Conservation (phyloP, 2,113 vertebrate genomes). For the Cervus canadensis region DNA sequence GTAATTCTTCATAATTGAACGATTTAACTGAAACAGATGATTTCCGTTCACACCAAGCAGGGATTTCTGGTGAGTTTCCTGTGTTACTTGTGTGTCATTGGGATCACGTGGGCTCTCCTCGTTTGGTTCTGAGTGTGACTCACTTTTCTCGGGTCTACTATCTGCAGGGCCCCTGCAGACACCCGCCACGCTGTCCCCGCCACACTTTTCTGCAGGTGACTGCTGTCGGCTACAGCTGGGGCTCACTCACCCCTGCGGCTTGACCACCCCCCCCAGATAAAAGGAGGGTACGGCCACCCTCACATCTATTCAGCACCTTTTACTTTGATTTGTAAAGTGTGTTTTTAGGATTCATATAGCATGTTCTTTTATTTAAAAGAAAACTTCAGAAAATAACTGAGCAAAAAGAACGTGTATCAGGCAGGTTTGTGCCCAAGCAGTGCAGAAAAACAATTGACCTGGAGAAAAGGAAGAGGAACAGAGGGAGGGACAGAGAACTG, state of each 20-base stretch:
- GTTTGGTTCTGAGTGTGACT: slow-evolving; percentile 19
- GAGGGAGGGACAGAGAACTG: too few relatives aligned
- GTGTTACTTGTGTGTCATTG: background rate
- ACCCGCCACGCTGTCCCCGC: background rate
- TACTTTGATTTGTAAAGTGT: background rate
- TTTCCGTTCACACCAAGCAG: background rate
- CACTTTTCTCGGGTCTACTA: background rate
- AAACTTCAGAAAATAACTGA: background rate
- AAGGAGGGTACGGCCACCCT: slow-evolving; percentile 22
- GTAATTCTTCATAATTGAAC: background rate
- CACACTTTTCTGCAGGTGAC: background rate
- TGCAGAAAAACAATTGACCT: background rate
- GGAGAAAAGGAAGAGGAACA: background rate
- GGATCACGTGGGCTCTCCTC: background rate
- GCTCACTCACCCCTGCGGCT: background rate
- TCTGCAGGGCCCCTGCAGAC: background rate
- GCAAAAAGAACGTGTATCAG: background rate
- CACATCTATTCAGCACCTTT: background rate
- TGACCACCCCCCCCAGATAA: slow-evolving; percentile 15
- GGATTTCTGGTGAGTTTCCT: background rate
- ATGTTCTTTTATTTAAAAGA: slow-evolving; percentile 53
- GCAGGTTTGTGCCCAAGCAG: background rate
- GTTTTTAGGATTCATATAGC: slow-evolving; percentile 56
- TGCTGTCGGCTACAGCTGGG: background rate
- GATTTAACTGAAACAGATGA: background rate